These are phyloP conservation scores for Menidia menidia DNA, from an alignment of 2,797 vertebrate genomes.

Conservation along the genomic window DNA sequence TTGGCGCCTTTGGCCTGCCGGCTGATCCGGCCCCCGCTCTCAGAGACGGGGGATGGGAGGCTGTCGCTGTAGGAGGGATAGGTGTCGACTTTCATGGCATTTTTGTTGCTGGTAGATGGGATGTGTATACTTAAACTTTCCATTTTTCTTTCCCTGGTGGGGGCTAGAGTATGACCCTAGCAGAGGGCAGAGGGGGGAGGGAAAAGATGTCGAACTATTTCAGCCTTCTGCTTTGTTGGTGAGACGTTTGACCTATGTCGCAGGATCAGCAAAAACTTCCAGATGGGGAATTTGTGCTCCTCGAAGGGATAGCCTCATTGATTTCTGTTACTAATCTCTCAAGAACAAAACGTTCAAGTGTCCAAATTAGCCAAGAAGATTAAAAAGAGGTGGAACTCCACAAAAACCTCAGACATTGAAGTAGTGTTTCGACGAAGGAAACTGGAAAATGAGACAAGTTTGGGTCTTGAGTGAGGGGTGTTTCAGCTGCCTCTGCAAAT, in stretches of 20 bases:
- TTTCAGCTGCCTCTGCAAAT: slow-evolving; percentile 31
- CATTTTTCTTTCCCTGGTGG: slow-evolving; percentile 72
- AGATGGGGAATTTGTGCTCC: slow-evolving; percentile 76
- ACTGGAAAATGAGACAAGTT: slow-evolving; percentile 31
- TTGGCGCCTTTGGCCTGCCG: slow-evolving; percentile 79
- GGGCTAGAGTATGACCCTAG: slow-evolving; percentile 70
- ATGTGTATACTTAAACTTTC: slow-evolving; percentile 80
- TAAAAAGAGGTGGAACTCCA: slow-evolving; percentile 82
- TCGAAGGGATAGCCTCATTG: slow-evolving; percentile 76
- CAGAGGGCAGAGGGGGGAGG: slow-evolving; percentile 56
- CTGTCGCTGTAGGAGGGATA: slow-evolving; percentile 69
- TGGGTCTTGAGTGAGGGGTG: slow-evolving; percentile 25
- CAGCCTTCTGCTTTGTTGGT: slow-evolving; percentile 45
- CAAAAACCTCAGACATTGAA: slow-evolving; percentile 82
- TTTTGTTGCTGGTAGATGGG: slow-evolving; percentile 68
- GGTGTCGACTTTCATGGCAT: slow-evolving; percentile 67
- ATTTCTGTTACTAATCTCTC: slow-evolving; percentile 53
- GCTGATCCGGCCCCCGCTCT: slow-evolving; percentile 44
- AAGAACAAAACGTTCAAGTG: slow-evolving; percentile 73
- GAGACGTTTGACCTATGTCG: slow-evolving; percentile 64
- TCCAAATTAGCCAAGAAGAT: slow-evolving; percentile 81
- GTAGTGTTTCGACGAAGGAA: slow-evolving; percentile 50
- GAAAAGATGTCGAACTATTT: slow-evolving; percentile 40
- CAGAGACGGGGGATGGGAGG: slow-evolving; percentile 68
- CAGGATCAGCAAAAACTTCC: slow-evolving; percentile 70